A percentile compares a stretch with the other conserved stretches of the same genome.
These are phyloP conservation scores for Poeciliopsis presidionis DNA, from an alignment of 2,797 vertebrate species.

Conservation along the genomic window DNA sequence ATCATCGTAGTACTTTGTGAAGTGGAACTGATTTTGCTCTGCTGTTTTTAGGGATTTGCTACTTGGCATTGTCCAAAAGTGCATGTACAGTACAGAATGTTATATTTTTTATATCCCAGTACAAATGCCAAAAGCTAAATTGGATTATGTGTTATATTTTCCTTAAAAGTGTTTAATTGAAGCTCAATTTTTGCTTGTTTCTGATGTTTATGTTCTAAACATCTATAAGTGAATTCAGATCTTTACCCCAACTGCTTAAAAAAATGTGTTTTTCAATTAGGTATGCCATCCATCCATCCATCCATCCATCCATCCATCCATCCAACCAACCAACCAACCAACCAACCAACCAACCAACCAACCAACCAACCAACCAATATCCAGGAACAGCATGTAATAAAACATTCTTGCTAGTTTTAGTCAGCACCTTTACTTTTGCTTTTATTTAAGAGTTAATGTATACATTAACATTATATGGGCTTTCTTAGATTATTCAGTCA, in stretches of 20 bases:
- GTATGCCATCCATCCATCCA: neutral
- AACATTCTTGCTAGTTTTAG: neutral
- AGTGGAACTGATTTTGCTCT: constrained; percentile 64
- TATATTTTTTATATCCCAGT: constrained; percentile 3
- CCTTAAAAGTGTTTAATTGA: neutral
- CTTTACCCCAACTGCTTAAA: neutral
- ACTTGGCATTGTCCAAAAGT: constrained; percentile 41
- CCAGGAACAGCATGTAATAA: neutral
- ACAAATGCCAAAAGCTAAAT: constrained; percentile 15
- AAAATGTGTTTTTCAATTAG: neutral
- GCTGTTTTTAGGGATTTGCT: constrained; percentile 56
- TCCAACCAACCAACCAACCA: neutral
- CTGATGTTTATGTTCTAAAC: neutral
- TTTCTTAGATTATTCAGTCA: neutral
- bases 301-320: neutral
- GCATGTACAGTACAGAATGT: constrained; percentile 18
- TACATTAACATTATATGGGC: neutral
- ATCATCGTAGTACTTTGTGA: constrained; percentile 65
- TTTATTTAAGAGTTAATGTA: neutral
- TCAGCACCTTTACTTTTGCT: neutral
- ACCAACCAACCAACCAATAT: neutral
- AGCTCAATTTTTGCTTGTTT: neutral
- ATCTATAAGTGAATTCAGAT: neutral
- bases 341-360: too few species aligned
- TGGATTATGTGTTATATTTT: neutral